Evolutionary conservation across 2,888 invertebrate species (phyloP), one percentile per base, ranked within the genome.

Genomic region (Drosophila anceps): DNA sequence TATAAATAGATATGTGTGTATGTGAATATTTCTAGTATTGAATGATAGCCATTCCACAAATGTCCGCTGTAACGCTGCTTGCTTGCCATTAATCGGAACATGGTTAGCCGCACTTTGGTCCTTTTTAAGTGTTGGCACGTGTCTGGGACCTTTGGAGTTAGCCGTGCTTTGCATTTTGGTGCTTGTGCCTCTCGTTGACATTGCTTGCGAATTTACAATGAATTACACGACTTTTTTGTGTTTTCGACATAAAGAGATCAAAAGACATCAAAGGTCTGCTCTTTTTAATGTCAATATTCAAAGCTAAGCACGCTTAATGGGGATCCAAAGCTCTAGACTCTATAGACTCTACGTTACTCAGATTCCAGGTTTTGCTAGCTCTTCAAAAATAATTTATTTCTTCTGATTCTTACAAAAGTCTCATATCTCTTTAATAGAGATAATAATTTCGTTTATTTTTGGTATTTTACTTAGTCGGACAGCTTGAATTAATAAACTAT

Each of bases 101-200:
- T 81, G 60, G 39, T 86, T 81, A 72, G 69, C 73, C 66, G 48
- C 79, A 86, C 87, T 83, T 79, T 72, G 18, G 54, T 43, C 65
- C 39, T 63, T 78, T 50, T 50, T n/a, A 83, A 83, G 83, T 83
- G 83, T 78, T 57, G 82, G 41, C 83, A 83, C 83, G 83, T 84
- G 82, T 39, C 66, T 35, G 31, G 20, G 44, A 48, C 50, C 58
- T 60, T 69, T 53, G 69, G 57, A 48, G 41, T 67, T 63, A 63
- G 50, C 63, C 57, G 69, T 68, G 76, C 54, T 63, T 55, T 66
- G 50, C 35, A 65, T 64, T 18, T 35, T 43, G 44, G 35, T 70
- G 29, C 54, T 58, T 46, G 54, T 63, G 62, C 37, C 31, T n/a
- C 57, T 69, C 41, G 43, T 73, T 73, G 59, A 66, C 39, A 44